phyloP scores from a whole-genome alignment of 1,140 invertebrate genomes.

The Megathymus violae region DNA sequence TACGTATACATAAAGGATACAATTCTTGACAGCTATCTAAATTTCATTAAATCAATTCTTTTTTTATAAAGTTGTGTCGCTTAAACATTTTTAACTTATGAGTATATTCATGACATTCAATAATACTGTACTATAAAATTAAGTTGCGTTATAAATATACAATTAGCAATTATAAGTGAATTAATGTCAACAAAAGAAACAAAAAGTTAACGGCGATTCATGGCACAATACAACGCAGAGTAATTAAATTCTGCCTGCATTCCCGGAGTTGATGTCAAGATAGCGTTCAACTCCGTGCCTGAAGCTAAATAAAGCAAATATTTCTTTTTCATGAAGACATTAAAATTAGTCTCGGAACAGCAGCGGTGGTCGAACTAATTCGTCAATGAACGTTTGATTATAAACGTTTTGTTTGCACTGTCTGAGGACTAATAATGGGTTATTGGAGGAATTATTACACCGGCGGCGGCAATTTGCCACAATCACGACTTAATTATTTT shows the following conservation, averaged over 20 bases:
- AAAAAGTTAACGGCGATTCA: not conserved
- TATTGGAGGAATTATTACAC: slow-evolving; percentile 63
- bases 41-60: too few species aligned
- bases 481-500: slow-evolving; percentile 64
- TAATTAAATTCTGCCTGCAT: slow-evolving; percentile 7
- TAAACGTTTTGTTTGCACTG: slow-evolving; percentile 67
- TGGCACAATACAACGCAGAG: not conserved
- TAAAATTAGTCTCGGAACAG: slow-evolving; percentile 21
- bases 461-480: slow-evolving; percentile 59
- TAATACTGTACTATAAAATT: too few species aligned
- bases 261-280: slow-evolving; percentile 9
- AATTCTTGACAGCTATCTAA: too few species aligned
- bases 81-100: too few species aligned
- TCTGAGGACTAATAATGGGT: slow-evolving; percentile 59
- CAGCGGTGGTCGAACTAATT: slow-evolving; percentile 58
- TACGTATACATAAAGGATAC: too few species aligned
- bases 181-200: slow-evolving; percentile 17
- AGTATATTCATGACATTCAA: too few species aligned
- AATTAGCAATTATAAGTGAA: not conserved
- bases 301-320: slow-evolving; percentile 1
- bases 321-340: slow-evolving; percentile 26
- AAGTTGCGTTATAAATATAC: too few species aligned
- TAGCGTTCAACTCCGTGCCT: not conserved
- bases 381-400: slow-evolving; percentile 54
- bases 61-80: too few species aligned